Base-by-base conservation (phyloP, 1,140 invertebrate genomes). In the Sitobion miscanthi region DNA sequence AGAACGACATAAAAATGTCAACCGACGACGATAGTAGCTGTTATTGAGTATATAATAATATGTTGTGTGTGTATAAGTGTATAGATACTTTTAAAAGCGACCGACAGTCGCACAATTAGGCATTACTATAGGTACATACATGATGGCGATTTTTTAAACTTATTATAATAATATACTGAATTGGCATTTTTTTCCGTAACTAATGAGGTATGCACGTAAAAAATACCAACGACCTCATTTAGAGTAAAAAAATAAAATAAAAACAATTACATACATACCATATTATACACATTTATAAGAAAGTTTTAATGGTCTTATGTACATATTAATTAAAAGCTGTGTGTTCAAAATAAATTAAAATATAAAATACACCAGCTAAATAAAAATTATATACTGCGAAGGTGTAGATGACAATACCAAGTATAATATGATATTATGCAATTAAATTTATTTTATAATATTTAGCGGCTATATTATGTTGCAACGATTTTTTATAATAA, bases 141-240 rank as follows among this genome's bases (percentile, higher is more conserved):
- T 83, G 47, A 38, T 14, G 3, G 9, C 49, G 49, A 54, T 54
- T 54, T 54, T 88, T 89, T 52, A 35, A 77, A 77, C 62, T 77
- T 77, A 77, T 77, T 77, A n/a, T 77, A 77, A 77, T 77, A n/a
- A 77, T n/a, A 35, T 35, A 88, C 47, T 49, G n/a, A 89, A 89
- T 89, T 89, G 7, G 47, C 30, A 89, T 25, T 57, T 57, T 89
- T 57, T 42, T 89, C 20, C 57, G 35, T 25, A 57, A 57, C 35
- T 57, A 89, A 89, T 42, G 49, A 57, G 21, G 21, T 54, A 54
- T 89, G 35, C 21, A 42, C 23, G 54, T 86, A 87, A 47, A 87
- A 87, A 25, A 89, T 20, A 89, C 52, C n/a, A 89, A 89, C 54
- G 88, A 89, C 88, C 88, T 89, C n/a, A 38, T 57, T 88, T 17